Evolutionary conservation across 2,113 vertebrate species (phyloP).

Genomic region (Myiozetetes cayanensis): DNA sequence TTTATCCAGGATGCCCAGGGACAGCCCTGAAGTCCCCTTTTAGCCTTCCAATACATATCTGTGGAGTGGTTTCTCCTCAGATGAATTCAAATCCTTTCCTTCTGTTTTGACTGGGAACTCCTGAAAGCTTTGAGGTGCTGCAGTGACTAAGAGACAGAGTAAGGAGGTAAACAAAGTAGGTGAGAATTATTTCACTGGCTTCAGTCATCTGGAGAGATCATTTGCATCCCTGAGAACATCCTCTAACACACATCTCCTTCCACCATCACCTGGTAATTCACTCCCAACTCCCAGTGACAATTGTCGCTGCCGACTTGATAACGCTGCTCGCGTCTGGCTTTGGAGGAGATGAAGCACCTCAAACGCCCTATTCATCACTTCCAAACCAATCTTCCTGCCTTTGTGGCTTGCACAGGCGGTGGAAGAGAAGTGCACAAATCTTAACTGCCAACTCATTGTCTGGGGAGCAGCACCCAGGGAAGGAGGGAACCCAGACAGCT

Average conservation of each 20-base stretch:
- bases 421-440: not conserved
- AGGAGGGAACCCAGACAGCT: not conserved
- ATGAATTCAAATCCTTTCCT: not conserved
- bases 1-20: not conserved
- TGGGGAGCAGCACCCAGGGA: not conserved
- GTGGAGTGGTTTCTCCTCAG: not conserved
- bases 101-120: constrained; percentile 4
- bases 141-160: not conserved
- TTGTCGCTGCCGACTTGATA: rapidly evolving
- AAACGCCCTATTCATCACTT: not conserved
- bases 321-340: not conserved
- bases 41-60: not conserved
- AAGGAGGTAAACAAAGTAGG: constrained; percentile 26
- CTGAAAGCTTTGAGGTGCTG: not conserved
- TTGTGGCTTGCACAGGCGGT: not conserved
- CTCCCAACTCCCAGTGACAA: not conserved
- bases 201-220: not conserved
- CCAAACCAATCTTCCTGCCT: not conserved
- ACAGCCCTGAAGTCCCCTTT: not conserved
- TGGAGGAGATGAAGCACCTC: not conserved
- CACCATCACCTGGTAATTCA: not conserved
- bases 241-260: not conserved
- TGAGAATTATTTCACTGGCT: not conserved
- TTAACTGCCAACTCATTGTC: rapidly evolving
- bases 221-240: not conserved